Evolutionary conservation across 2,888 invertebrate genomes (phyloP), one percentile per base, ranked within the genome.

Genomic region (Hydrotaea diabolus): DNA sequence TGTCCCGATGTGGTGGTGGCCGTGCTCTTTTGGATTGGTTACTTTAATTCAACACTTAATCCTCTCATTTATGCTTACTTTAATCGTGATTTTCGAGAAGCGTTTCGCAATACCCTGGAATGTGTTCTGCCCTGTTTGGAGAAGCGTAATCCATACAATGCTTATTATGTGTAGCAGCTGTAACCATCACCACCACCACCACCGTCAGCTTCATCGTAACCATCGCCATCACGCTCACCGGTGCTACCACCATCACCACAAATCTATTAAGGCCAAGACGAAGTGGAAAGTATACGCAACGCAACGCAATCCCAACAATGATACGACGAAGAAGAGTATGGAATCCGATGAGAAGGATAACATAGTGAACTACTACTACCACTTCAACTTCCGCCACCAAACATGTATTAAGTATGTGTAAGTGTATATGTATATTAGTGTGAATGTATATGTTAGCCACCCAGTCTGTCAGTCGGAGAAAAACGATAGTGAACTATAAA

Each of bases 11-110:
- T 97, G 82, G 95, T 99, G 74, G 97, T 98, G 77, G 96, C 96
- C 85, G 94, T 98, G 77, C 95, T 99, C 88, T 99, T 99, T 93
- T 99, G 98, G 99, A 97, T 99, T 89, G 99, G 99, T 83, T 99
- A 99, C 93, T 97, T 97, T 93, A 98, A 98, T 93, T 98, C 98
- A 15, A 97, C 97, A 74, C 94, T 98, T 80, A 99, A 99, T 93
- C 98, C 98, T 0, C 93, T 98, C 87, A 98, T 99, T 89, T 98
- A 98, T 93, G 98, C 98, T 86, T 98, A 98, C 93, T 98, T 98
- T 93, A 98, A 98, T 93, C 95, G 98, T 59, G 99, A 99, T 93
- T 99, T 99, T 93, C 95, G 99, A 91, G 97, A 97, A 92, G 98
- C 99, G 84, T 99, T 99, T 93, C 97, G 97, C 93, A 97, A 97